A percentile compares a stretch with the other conserved stretches of the same genome.
These are phyloP conservation scores for Bergia puertoricense DNA, from an alignment of 92 coral and sea anemone genomes.

Conservation along the genomic window DNA sequence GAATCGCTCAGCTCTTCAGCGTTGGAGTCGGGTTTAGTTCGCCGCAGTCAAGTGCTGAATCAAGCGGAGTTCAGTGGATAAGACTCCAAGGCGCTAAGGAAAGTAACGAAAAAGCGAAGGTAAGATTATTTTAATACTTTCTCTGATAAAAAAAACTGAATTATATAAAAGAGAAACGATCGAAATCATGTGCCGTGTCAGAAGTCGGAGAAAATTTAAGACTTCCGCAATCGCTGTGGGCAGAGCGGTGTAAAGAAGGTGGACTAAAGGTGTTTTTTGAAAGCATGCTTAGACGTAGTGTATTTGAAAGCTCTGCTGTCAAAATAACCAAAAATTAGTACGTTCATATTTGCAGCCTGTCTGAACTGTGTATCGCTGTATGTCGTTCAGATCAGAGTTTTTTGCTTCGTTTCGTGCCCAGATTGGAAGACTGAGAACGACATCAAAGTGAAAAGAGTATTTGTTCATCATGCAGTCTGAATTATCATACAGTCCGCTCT, in stretches of 20 bases:
- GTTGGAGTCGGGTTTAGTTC: constrained; percentile 49
- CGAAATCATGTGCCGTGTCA: constrained; percentile 7
- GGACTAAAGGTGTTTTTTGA: neutral
- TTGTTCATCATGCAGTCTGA: neutral
- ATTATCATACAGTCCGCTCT: neutral
- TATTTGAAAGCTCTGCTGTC: neutral
- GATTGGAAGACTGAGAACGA: neutral
- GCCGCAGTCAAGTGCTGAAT: constrained; percentile 35
- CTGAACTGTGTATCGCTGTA: neutral
- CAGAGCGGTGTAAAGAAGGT: neutral
- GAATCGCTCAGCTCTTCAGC: constrained; percentile 47
- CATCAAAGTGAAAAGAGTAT: neutral
- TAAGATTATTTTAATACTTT: neutral
- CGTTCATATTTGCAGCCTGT: too few relatives aligned
- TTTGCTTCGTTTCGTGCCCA: neutral
- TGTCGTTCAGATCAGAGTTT: too few relatives aligned
- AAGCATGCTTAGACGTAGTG: neutral
- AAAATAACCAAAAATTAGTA: neutral
- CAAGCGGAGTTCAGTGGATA: constrained; percentile 51
- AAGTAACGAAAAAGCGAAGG: constrained; percentile 49
- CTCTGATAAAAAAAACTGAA: neutral
- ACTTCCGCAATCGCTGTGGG: constrained; percentile 36
- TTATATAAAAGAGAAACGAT: neutral
- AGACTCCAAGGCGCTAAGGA: constrained; percentile 38
- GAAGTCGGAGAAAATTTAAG: neutral